Base-by-base conservation (phyloP, 2,888 invertebrate genomes). In the Epirrhoe alternata region DNA sequence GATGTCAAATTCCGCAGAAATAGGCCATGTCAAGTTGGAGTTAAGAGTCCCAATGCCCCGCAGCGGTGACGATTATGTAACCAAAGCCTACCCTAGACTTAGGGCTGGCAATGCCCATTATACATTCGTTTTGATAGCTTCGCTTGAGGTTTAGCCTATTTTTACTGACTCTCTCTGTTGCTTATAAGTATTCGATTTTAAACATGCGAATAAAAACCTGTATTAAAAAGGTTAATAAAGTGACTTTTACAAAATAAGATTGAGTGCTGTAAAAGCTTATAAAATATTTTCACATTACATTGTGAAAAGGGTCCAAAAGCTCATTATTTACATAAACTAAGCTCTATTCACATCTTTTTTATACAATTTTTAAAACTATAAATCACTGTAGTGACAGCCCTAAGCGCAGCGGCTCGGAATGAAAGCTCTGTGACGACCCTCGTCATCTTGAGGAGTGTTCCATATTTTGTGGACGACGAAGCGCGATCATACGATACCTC, bases 11-110 rank as follows among this genome's bases (percentile, higher is more conserved):
- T 83, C 79, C 81, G 75, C 81, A 85, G 86, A 90, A 89, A 90
- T 90, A 87, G 89, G 88, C 84, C 89, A 81, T 90, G 90, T 89
- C 89, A 90, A 90, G 89, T 86, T 78, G 85, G 77, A 85, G 86
- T 87, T 89, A 86, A 89, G 88, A 87, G 87, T 85, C 83, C 87
- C 86, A 84, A 85, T 89, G 88, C 84, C 86, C 82, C 81, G 81
- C 80, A 79, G 86, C 82, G 75, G 83, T 83, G 86, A 88, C 88
- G 86, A 88, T 88, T 90, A 87, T 84, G 86, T 88, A 88, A 89
- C 88, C 85, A 83, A 85, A 87, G 87, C 83, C 80, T 79, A 74
- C 81, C 76, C 77, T 70, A 73, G 63, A 66, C 64, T 24, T 78
- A 89, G 87, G 89, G 89, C 58, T 89, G 85, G n/a, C 79, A 24